These are phyloP conservation scores for Archaeoteleia sp. DNA, from an alignment of 2,888 invertebrate species.

Conservation along the genomic window DNA sequence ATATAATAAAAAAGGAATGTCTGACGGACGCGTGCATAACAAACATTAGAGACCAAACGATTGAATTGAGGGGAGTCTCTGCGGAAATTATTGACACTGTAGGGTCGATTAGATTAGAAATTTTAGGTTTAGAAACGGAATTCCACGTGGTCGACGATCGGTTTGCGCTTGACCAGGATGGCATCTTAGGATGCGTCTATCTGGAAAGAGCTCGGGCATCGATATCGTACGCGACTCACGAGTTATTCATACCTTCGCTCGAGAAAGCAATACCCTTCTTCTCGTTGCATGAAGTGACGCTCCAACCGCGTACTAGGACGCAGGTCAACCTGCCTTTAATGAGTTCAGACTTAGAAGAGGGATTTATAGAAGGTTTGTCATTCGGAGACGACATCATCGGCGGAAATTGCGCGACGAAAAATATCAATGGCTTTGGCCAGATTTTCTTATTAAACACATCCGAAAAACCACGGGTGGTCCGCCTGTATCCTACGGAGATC, in stretches of 20 bases:
- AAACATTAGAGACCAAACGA: too few relatives aligned
- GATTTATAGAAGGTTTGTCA: background rate
- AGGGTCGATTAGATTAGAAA: background rate
- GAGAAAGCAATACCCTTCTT: background rate
- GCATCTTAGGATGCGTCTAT: background rate
- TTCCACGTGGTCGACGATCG: background rate
- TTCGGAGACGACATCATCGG: background rate
- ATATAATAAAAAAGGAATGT: constrained; percentile 8
- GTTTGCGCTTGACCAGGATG: background rate
- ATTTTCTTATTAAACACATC: constrained; percentile 6
- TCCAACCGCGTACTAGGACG: background rate
- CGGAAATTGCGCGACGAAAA: constrained; percentile 6
- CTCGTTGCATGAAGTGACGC: background rate
- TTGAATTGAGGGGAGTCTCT: background rate
- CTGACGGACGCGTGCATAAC: background rate
- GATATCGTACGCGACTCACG: background rate
- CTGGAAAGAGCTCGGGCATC: background rate
- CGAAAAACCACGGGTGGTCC: background rate
- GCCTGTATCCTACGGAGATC: background rate
- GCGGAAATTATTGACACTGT: background rate
- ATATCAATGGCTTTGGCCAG: background rate
- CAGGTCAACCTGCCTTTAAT: background rate
- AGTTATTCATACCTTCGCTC: background rate
- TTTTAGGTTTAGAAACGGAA: background rate
- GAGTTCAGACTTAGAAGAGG: background rate